Evolutionary conservation across 2,888 invertebrate genomes (phyloP).

Genomic region (Spialia ferax): DNA sequence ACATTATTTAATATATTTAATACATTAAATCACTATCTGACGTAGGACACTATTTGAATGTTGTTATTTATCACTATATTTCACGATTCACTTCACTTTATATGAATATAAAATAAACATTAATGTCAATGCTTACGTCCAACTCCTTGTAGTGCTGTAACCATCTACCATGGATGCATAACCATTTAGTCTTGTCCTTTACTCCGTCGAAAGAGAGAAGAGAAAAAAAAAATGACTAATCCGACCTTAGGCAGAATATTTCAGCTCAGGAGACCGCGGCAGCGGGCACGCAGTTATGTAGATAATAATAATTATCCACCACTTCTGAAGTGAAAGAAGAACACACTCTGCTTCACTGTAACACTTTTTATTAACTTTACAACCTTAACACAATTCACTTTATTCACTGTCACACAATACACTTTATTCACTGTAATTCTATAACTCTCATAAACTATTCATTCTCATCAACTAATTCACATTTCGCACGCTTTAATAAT

Average conservation of each 20-base stretch:
- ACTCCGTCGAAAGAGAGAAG: background rate
- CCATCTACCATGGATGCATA: background rate
- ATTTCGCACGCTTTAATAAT: background rate
- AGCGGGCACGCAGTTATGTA: background rate
- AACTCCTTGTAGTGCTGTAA: background rate
- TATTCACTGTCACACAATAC: background rate
- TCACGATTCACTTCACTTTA: background rate
- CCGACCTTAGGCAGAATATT: background rate
- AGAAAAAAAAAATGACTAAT: background rate
- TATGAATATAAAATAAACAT: no score
- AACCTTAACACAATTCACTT: no score
- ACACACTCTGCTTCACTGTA: background rate
- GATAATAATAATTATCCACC: background rate
- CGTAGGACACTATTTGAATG: background rate
- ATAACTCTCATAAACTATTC: background rate
- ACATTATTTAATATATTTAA: no score
- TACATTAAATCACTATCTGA: background rate
- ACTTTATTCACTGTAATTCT: background rate
- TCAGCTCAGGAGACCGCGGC: background rate
- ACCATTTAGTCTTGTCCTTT: background rate
- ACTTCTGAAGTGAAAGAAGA: background rate
- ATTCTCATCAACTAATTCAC: no score
- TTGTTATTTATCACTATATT: background rate
- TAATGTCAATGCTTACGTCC: background rate
- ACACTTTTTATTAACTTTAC: background rate